These are phyloP conservation scores for Drosophila elegans DNA, from an alignment of 1,140 invertebrate species.

Conservation along the genomic window DNA sequence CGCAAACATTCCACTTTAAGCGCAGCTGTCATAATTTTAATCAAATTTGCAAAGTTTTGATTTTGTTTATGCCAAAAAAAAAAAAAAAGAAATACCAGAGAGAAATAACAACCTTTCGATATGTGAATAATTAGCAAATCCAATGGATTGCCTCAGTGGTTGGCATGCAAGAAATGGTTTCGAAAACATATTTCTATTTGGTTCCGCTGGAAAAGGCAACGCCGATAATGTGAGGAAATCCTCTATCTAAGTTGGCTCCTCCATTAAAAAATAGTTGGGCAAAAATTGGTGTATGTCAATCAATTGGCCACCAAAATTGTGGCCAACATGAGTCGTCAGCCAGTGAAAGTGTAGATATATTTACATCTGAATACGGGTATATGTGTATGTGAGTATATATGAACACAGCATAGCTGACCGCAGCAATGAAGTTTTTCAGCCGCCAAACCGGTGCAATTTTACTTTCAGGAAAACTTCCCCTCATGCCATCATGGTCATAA, in stretches of 20 bases:
- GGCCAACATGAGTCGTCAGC: slow-evolving; percentile 21
- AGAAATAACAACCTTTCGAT: background rate
- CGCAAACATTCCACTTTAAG: slow-evolving; percentile 12
- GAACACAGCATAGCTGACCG: slow-evolving; percentile 9
- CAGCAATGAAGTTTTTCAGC: slow-evolving; percentile 6
- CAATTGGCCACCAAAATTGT: slow-evolving; percentile 44
- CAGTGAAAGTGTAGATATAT: slow-evolving; percentile 35
- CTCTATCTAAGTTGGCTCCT: slow-evolving; percentile 4
- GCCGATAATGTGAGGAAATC: slow-evolving; percentile 36
- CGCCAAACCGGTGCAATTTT: slow-evolving; percentile 40
- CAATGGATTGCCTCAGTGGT: slow-evolving; percentile 12
- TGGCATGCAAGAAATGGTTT: slow-evolving; percentile 1
- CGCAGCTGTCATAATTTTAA: slow-evolving; percentile 9
- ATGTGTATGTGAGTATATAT: slow-evolving; percentile 12
- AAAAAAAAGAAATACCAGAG: background rate
- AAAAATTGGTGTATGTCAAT: slow-evolving; percentile 40
- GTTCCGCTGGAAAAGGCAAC: slow-evolving; percentile 22
- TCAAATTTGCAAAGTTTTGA: slow-evolving; percentile 10
- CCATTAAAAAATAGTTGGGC: slow-evolving; percentile 42
- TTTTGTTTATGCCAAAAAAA: slow-evolving; percentile 2
- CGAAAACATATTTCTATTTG: slow-evolving; percentile 17
- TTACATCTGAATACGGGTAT: slow-evolving; percentile 5
- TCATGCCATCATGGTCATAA: slow-evolving; percentile 1
- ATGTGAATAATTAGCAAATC: slow-evolving; percentile 24
- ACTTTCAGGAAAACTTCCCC: slow-evolving; percentile 33